Evolutionary conservation across 2,888 invertebrate genomes (phyloP).

Genomic region (Acrobeloides nanus): DNA sequence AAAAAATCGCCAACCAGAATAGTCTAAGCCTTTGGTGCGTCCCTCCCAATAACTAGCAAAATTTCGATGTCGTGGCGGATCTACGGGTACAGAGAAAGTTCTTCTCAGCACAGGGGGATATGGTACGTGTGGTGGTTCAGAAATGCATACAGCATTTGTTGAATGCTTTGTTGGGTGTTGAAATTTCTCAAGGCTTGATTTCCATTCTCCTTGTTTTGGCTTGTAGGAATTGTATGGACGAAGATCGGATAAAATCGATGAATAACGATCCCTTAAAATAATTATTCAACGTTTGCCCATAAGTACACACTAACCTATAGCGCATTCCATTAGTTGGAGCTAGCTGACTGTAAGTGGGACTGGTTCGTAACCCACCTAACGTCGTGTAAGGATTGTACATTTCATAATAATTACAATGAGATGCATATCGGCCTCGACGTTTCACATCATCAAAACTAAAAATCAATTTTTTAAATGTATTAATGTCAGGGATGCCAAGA

Average conservation of each 20-base stretch:
- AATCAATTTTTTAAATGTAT: too few species aligned
- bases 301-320: conserved; percentile 7
- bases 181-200: conserved; percentile 31
- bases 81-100: conserved; percentile 24
- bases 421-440: conserved; percentile 17
- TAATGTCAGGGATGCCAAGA: too few species aligned
- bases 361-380: conserved; percentile 20
- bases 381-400: conserved; percentile 16
- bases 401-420: conserved; percentile 22
- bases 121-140: conserved; percentile 23
- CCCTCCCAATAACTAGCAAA: conserved; percentile 44
- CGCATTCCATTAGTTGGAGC: conserved; percentile 24
- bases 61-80: conserved; percentile 36
- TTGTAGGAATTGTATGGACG: conserved; percentile 41
- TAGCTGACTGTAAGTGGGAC: conserved; percentile 20
- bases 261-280: conserved; percentile 1
- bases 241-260: conserved; percentile 1
- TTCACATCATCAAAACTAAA: conserved; percentile 28
- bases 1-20: too few species aligned
- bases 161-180: conserved; percentile 12
- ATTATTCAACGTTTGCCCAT: conserved; percentile 4
- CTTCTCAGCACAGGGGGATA: conserved; percentile 26
- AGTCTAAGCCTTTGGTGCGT: conserved; percentile 39
- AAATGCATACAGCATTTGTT: conserved; percentile 7
- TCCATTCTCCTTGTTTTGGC: conserved; percentile 43